These are phyloP conservation scores for Sussaba pulchella DNA, from an alignment of 2,888 invertebrate species.

Conservation along the genomic window DNA sequence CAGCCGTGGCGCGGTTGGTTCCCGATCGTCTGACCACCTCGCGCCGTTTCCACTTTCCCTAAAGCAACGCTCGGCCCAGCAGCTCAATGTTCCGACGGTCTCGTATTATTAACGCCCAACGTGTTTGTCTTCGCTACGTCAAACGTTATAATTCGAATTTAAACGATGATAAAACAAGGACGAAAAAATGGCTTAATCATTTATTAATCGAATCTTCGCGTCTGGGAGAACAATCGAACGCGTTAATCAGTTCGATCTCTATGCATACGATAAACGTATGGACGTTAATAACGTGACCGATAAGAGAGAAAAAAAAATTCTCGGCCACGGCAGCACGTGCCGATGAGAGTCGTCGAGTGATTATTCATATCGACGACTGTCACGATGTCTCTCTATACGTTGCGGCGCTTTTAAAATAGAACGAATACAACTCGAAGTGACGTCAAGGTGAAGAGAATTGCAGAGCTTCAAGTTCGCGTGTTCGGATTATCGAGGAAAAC, in stretches of 20 bases:
- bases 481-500: constrained; percentile 3
- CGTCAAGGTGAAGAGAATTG: constrained; percentile 30
- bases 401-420: constrained; percentile 24
- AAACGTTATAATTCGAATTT: no score
- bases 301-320: background rate
- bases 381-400: constrained; percentile 15
- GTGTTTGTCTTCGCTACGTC: background rate
- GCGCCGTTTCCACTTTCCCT: constrained; percentile 42
- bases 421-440: constrained; percentile 1
- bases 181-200: background rate
- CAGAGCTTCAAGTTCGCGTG: background rate
- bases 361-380: constrained; percentile 33
- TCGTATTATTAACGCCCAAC: background rate
- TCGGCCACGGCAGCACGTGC: background rate
- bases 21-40: constrained; percentile 6
- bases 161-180: no score
- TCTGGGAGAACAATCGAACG: constrained; percentile 10
- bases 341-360: constrained; percentile 5
- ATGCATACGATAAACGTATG: no score
- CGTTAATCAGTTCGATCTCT: background rate
- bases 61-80: background rate
- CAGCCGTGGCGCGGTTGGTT: background rate
- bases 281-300: background rate
- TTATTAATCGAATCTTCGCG: background rate
- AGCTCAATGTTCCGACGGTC: constrained; percentile 22